Evolutionary conservation across 2,113 vertebrate genomes (phyloP), one percentile per base, ranked within the genome.

Genomic region (Athene noctua): DNA sequence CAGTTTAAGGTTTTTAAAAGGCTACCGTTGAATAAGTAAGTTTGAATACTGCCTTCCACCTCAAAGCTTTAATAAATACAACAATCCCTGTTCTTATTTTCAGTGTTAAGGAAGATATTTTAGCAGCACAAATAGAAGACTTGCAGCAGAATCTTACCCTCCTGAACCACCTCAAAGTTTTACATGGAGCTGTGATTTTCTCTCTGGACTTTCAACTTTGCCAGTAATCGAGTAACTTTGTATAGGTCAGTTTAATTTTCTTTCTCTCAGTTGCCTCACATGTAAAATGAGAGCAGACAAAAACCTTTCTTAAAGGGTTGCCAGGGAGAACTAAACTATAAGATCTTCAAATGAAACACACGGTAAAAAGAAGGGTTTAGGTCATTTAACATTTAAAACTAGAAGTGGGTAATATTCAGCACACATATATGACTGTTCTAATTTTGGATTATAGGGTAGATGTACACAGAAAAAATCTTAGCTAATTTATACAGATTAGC

Each of bases 281-380:
- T 55, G 38, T 62, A 84, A 92, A 90, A 78, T 38, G 27, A 74
- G 51, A 89, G 22, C 6, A 92, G 77, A 95, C 26, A 95, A 90
- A 44, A 86, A 86, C 13, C 15, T 71, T 3, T 7, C 55, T 78
- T 55, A 91, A 92, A 79, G 44, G 57, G 47, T 47, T 90, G 70
- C 62, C 71, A 92, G 32, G 38, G 87, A 68, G 52, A 78, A 67
- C 42, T 51, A 71, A 88, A 83, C 22, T 40, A 7, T 18, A 83
- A 67, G 75, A 67, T 83, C 52, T 86, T 96, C 80, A 86, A 86
- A 96, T 79, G 86, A 92, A 95, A 88, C 79, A 73, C 75, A 13
- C 80, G 85, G 42, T 74, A 82, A 91, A 86, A 87, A 87, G 40
- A 47, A 54, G 10, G 27, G 26, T 90, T 90, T 34, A 92, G 21